phyloP scores from a whole-genome alignment of 2,113 vertebrate species.

The Prochilodus magdalenae region DNA sequence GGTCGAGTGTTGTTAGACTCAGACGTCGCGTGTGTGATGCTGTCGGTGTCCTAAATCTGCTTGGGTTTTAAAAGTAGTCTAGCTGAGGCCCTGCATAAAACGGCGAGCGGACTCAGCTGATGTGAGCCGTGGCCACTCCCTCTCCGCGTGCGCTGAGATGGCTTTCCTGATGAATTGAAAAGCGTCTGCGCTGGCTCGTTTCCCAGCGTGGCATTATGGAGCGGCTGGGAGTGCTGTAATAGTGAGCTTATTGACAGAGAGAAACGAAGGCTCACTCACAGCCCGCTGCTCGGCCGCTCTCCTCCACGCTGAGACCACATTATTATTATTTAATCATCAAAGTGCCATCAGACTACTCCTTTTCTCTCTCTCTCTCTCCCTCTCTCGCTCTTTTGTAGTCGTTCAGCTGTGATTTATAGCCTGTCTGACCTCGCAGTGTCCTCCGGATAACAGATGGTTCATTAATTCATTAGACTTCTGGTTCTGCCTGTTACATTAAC shows the following conservation, averaged over 20 bases:
- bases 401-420: not conserved
- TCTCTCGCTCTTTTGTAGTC: not conserved
- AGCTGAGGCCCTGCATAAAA: no score
- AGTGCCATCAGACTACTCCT: slow-evolving; percentile 16
- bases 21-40: no score
- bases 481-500: not conserved
- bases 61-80: no score
- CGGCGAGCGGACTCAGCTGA: not conserved
- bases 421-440: not conserved
- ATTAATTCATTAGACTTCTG: not conserved
- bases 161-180: slow-evolving; percentile 45
- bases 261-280: slow-evolving; percentile 11
- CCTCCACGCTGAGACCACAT: slow-evolving; percentile 46
- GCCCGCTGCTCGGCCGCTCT: slow-evolving; percentile 27
- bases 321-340: slow-evolving; percentile 57
- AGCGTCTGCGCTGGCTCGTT: slow-evolving; percentile 44
- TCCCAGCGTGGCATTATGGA: slow-evolving; percentile 44
- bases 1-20: no score
- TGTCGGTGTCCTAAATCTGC: no score
- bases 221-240: slow-evolving; percentile 33
- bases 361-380: no score
- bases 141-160: not conserved
- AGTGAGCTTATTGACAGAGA: slow-evolving; percentile 41
- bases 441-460: not conserved
- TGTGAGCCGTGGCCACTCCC: no score